Percentiles rank a stretch among this genome's conserved stretches.
These are phyloP conservation scores for Syngnathus acus DNA, from an alignment of 2,797 vertebrate genomes.

Conservation along the genomic window DNA sequence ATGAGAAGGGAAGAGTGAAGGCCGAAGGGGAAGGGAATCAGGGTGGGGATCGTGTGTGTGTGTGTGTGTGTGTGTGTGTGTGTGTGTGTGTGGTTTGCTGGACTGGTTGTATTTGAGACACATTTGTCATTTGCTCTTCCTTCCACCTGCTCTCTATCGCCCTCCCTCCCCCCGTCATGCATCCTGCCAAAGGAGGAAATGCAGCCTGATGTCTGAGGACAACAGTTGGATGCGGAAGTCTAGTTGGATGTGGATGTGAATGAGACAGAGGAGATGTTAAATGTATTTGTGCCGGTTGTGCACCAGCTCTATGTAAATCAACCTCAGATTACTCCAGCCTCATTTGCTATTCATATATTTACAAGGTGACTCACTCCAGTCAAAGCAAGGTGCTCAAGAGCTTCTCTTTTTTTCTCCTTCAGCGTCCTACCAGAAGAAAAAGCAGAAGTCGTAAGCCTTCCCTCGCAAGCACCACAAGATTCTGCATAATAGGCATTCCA, in stretches of 20 bases:
- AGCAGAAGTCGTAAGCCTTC: slow-evolving; percentile 65
- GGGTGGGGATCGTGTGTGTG: slow-evolving; percentile 39
- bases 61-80: slow-evolving; percentile 10
- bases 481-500: slow-evolving; percentile 69
- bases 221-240: slow-evolving; percentile 25
- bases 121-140: slow-evolving; percentile 66
- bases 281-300: slow-evolving; percentile 58
- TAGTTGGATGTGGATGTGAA: slow-evolving; percentile 22
- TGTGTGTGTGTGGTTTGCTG: neutral
- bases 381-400: slow-evolving; percentile 76
- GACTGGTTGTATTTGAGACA: slow-evolving; percentile 18
- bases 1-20: slow-evolving; percentile 32
- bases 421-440: slow-evolving; percentile 34
- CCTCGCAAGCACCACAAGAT: slow-evolving; percentile 51
- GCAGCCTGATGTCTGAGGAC: slow-evolving; percentile 51
- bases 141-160: slow-evolving; percentile 66
- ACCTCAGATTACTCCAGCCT: slow-evolving; percentile 73
- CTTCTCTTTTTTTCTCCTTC: slow-evolving; percentile 28
- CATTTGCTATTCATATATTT: slow-evolving; percentile 82
- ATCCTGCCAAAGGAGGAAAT: slow-evolving; percentile 46
- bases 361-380: slow-evolving; percentile 82
- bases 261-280: slow-evolving; percentile 32
- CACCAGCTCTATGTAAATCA: slow-evolving; percentile 72
- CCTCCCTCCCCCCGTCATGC: slow-evolving; percentile 69
- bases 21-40: slow-evolving; percentile 41